Base-by-base conservation (phyloP, 2,888 invertebrate species). In the Laothoe populi region DNA sequence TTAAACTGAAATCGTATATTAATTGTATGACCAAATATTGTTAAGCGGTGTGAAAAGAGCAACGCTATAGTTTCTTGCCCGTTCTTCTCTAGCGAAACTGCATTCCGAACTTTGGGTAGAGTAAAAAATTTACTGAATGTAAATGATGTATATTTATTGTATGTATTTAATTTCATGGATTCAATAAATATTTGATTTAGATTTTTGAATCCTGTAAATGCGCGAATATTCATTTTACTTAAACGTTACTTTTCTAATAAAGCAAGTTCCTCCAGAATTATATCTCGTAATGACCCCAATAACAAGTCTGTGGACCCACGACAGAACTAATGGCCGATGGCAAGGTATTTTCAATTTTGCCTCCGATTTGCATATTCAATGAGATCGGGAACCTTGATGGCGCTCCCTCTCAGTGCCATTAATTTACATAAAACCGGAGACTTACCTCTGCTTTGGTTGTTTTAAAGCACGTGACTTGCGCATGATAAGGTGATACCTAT, bases 341-440 rank as follows among this genome's bases (percentile, higher is more conserved):
- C 67, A 70, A 81, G 83, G 82, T 78, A 87, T 87, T 88, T 87
- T 86, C 88, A 88, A 87, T 88, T 87, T 85, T 79, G 85, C 82
- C 83, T 79, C 75, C 74, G 72, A 87, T 88, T 88, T 84, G 75
- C 87, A 88, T 88, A 85, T 83, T 84, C 83, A 86, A 86, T 82
- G 82, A 82, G 82, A 75, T 74, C 70, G 77, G 72, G 71, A 59
- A 46, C 73, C 81, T 79, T 80, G 83, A 81, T 81, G 80, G 76
- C 74, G 64, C 66, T 53, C 35, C 35, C 23, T 71, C 69, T 65
- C 67, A 72, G 79, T 78, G 77, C 72, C 78, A 67, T 69, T 69
- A 73, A 83, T 84, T 83, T 77, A 72, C 80, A 85, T 84, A 76
- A 75, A 77, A 78, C 71, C 75, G 61, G 64, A 66, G 68, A 64